Evolutionary conservation across 2,797 vertebrate genomes (phyloP).

Genomic region (Ptychobarbus kaznakovi): DNA sequence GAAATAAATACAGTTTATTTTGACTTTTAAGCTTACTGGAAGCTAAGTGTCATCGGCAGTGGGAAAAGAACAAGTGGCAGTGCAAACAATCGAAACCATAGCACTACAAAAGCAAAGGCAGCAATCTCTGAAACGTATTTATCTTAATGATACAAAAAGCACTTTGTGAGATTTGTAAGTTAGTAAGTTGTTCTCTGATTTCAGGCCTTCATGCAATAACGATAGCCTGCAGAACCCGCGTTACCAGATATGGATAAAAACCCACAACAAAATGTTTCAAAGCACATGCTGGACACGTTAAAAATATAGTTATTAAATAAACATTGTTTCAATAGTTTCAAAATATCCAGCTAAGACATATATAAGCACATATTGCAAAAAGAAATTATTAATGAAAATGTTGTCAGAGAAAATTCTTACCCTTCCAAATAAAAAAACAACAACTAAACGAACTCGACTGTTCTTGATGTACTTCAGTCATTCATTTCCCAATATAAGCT

Average conservation of each 20-base stretch:
- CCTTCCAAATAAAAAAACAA: too few relatives aligned
- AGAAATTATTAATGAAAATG: neutral
- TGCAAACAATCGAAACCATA: neutral
- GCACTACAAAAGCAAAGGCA: neutral
- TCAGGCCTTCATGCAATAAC: neutral
- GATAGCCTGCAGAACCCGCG: constrained; percentile 6
- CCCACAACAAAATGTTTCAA: constrained; percentile 1
- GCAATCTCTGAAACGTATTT: neutral
- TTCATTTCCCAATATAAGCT: neutral
- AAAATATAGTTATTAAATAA: neutral
- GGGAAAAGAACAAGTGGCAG: neutral
- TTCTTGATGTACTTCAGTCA: neutral
- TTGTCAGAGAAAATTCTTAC: neutral
- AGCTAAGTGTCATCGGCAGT: neutral
- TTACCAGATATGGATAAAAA: constrained; percentile 3
- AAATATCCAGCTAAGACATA: neutral
- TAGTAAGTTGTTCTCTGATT: neutral
- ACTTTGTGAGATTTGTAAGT: neutral
- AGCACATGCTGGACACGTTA: neutral
- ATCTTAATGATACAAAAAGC: neutral
- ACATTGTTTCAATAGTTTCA: neutral
- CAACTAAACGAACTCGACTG: neutral
- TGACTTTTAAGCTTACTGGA: neutral
- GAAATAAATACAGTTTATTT: neutral
- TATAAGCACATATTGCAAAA: neutral